Evolutionary conservation across 1,140 invertebrate genomes (phyloP), one percentile per base, ranked within the genome.

Genomic region (Mesaphorura yosii): DNA sequence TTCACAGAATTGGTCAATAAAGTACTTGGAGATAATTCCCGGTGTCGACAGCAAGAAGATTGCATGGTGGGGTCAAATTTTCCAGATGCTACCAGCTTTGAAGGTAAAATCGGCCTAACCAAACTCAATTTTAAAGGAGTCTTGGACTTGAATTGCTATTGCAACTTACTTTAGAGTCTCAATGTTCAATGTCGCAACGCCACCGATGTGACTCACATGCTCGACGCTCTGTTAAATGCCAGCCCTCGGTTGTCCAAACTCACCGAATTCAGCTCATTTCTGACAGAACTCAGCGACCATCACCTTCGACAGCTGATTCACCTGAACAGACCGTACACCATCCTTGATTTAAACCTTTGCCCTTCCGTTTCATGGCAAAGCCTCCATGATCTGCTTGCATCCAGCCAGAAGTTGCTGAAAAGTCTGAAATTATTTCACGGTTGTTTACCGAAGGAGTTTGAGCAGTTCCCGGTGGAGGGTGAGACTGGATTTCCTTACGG

Each of bases 201-300:
- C 12, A 17, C 12, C 12, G 34, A 37, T 37, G 12, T 37, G 34
- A 37, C 34, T 17, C 12, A 37, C 17, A 12, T 37, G 17, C 34
- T 37, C 34, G 34, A 37, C 12, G 34, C 34, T 12, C 12, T 37
- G 12, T 12, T 17, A 12, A 12, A 37, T 12, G 17, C 34, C 34
- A 37, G 17, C 12, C 12, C 12, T 37, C 12, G 17, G 34, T 37
- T 17, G 14, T 42, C 51, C 4, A 27, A 49, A n/a, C 19, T 60
- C n/a, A 37, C 28, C 5, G 58, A 60, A 17, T 51, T 60, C 27
- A 60, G 53, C 29, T 45, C 40, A 17, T 56, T 60, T 28, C 42
- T 60, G 1, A 52, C 47, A 17, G 51, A 53, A 25, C 44, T 60
- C 22, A 26, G 51, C 25, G 41, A 56, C 27, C 26, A 27, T 29